phyloP scores from a whole-genome alignment of 2,888 invertebrate species.

The Agrochola lychnidis region DNA sequence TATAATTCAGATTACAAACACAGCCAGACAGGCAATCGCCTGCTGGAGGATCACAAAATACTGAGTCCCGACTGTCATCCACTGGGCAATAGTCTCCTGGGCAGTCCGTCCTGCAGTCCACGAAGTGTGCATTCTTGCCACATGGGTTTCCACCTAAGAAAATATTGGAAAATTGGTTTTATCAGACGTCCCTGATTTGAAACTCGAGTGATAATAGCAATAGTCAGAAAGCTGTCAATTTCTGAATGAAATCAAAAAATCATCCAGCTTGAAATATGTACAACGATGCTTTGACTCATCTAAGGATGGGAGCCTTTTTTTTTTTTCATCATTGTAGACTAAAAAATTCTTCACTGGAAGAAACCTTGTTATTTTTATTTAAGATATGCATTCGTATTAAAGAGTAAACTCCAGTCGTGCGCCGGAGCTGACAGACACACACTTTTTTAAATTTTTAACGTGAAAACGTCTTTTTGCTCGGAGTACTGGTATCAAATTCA shows the following conservation, averaged over 20 bases:
- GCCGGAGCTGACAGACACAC: too few relatives aligned
- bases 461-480: too few relatives aligned
- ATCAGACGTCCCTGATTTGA: background rate
- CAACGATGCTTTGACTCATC: too few relatives aligned
- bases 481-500: too few relatives aligned
- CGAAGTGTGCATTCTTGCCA: conserved; percentile 65
- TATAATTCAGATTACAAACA: conserved; percentile 69
- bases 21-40: conserved; percentile 71
- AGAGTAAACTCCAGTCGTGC: too few relatives aligned
- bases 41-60: conserved; percentile 59
- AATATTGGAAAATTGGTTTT: background rate
- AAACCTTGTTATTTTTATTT: background rate
- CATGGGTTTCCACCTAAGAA: conserved; percentile 74
- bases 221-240: background rate
- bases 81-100: conserved; percentile 68
- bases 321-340: too few relatives aligned
- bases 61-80: conserved; percentile 63
- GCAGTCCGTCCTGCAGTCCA: conserved; percentile 64
- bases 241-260: conserved; percentile 5
- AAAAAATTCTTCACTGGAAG: background rate
- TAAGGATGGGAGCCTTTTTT: too few relatives aligned
- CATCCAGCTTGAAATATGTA: background rate
- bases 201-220: background rate
- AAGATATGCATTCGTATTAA: too few relatives aligned
- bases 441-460: too few relatives aligned